Base-by-base conservation (phyloP, 2,113 vertebrate species). In the Urocynchramus pylzowi region DNA sequence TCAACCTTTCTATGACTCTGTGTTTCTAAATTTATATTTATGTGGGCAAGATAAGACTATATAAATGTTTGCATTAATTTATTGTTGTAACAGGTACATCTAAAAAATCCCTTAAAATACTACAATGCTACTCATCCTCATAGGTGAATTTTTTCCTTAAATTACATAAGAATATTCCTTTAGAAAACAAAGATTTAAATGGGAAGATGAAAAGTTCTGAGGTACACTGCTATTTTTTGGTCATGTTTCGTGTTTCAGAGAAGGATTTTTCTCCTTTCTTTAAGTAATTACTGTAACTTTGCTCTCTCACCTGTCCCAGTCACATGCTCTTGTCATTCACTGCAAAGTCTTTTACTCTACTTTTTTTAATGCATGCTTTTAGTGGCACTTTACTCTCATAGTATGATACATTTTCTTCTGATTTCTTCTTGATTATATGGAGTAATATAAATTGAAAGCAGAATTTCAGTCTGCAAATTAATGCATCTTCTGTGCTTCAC, bases 71-170 rank as follows among this genome's bases (percentile, higher is more conserved):
- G 1, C 16, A 52, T 41, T 65, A 44, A 35, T 60, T 33, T 50
- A 35, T 45, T 60, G 9, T 17, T 84, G 12, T 50, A 52, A 67
- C 14, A 60, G 2, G 3, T 56, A n/a, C 6, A 37, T 41, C 39
- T 37, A 7, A 76, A 64, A 78, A 56, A 42, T 5, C 9, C 14
- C 7, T 11, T 60, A 26, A 75, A 60, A 11, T 30, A 44, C 1
- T 3, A 6, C 0, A 0, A 50, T 75, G 21, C 1, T 65, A 33
- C 13, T 71, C 1, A 1, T 33, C 12, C 6, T 30, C 9, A 21
- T 21, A 7, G 3, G 3, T 53, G 37, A 84, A 33, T 7, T 30
- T 52, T 74, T 42, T 63, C 13, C 59, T 84, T 41, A 56, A 75
- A 50, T 53, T 9, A 13, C 24, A 31, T 56, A 41, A 42, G 13